Evolutionary conservation across 2,797 vertebrate genomes (phyloP).

Genomic region (Kryptolebias ocellatus): DNA sequence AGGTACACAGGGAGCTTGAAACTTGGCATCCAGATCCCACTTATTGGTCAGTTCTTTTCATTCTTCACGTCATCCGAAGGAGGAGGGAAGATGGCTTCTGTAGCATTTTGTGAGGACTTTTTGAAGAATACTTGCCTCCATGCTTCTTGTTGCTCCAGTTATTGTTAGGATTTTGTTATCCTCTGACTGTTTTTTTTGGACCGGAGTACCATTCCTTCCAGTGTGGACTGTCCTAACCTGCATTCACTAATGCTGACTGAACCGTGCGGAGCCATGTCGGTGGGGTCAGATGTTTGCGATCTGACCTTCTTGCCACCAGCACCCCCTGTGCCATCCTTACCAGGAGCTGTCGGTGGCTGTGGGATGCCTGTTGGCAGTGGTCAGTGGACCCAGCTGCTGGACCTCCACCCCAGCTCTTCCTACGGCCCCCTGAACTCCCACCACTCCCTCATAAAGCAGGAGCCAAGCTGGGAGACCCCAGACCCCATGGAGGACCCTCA

Average conservation of each 20-base stretch:
- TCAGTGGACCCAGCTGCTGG: conserved; percentile 92
- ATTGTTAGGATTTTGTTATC: conserved; percentile 22
- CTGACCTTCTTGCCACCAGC: conserved; percentile 85
- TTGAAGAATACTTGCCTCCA: conserved; percentile 15
- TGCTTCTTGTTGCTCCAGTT: conserved; percentile 20
- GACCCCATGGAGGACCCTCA: conserved; percentile 92
- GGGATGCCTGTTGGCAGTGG: conserved; percentile 87
- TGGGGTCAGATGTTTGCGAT: conserved; percentile 92
- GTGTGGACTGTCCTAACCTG: conserved; percentile 33
- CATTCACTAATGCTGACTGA: conserved; percentile 77
- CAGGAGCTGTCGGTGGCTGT: conserved; percentile 83
- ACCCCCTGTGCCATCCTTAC: conserved; percentile 86
- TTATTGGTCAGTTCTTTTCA: conserved; percentile 18
- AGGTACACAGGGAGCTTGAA: conserved; percentile 28
- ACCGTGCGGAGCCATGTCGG: conserved; percentile 81
- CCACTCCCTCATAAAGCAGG: conserved; percentile 96
- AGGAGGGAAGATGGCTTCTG: conserved; percentile 46
- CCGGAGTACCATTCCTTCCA: conserved; percentile 46
- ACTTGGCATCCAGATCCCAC: conserved; percentile 31
- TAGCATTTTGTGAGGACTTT: conserved; percentile 18
- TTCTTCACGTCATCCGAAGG: conserved; percentile 21
- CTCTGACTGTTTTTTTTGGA: conserved; percentile 7
- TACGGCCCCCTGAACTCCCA: conserved; percentile 89
- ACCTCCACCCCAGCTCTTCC: conserved; percentile 87
- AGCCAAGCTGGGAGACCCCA: conserved; percentile 89